Conservation (phyloP, 2,888 invertebrate species). For the Bruchidius siliquastri region DNA sequence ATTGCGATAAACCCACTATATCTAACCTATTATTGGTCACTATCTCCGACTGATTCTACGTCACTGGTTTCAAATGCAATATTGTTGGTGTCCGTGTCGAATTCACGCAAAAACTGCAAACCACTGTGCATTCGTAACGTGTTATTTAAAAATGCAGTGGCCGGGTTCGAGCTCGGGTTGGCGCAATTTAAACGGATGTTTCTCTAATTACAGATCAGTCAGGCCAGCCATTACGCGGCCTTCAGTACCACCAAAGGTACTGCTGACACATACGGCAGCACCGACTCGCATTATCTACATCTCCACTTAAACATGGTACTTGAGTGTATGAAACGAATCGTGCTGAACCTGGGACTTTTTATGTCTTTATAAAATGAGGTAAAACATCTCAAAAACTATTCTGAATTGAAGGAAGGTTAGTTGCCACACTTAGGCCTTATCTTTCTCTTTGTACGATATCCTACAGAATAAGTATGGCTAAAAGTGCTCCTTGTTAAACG, state of each 20-base stretch:
- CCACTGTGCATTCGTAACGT: slow-evolving; percentile 8
- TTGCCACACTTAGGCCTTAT: too few species aligned
- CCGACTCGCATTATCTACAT: not conserved
- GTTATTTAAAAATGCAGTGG: slow-evolving; percentile 20
- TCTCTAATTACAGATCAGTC: not conserved
- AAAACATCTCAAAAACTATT: too few species aligned
- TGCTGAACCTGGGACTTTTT: not conserved
- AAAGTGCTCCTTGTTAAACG: too few species aligned
- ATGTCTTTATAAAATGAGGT: not conserved
- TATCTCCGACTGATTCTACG: not conserved
- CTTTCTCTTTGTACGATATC: too few species aligned
- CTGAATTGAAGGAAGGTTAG: too few species aligned
- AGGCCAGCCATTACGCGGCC: not conserved
- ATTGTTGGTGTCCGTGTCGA: not conserved
- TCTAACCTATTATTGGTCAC: too few species aligned
- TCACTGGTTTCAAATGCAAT: not conserved
- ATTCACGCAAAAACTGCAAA: not conserved
- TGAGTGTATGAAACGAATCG: not conserved
- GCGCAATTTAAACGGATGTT: not conserved
- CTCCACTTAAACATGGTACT: not conserved
- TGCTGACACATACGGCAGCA: not conserved
- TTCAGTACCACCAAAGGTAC: not conserved
- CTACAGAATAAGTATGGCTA: too few species aligned
- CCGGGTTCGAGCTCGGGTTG: not conserved
- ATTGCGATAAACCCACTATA: too few species aligned